Conservation (phyloP, 1,140 invertebrate species). For the Bombus breviceps region DNA sequence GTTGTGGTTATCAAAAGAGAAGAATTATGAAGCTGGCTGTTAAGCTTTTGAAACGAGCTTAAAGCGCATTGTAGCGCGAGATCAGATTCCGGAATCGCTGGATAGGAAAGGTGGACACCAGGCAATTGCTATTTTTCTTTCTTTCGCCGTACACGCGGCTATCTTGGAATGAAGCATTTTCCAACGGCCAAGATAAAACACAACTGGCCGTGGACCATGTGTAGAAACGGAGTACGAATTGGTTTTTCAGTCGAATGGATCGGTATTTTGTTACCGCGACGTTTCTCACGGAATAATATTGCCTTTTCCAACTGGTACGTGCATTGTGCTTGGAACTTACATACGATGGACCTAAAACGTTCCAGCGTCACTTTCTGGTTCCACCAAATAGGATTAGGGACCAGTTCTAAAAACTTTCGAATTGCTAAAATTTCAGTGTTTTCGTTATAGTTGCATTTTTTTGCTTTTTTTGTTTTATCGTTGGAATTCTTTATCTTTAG, state of each 20-base stretch:
- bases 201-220: not conserved
- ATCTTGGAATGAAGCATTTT: constrained; percentile 11
- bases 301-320: not conserved
- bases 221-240: not conserved
- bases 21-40: not conserved
- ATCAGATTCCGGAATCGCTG: not conserved
- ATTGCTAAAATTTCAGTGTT: no score
- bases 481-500: no score
- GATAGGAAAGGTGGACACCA: constrained; percentile 12
- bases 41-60: constrained; percentile 13
- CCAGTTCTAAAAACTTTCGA: not conserved
- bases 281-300: constrained; percentile 13
- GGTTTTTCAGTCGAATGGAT: not conserved
- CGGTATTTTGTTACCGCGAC: constrained; percentile 11
- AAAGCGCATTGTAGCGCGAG: not conserved
- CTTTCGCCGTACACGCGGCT: not conserved
- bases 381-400: not conserved
- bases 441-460: no score
- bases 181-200: not conserved
- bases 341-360: not conserved
- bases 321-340: not conserved
- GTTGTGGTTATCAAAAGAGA: not conserved
- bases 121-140: constrained; percentile 3
- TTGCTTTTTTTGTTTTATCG: no score
- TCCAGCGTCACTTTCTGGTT: not conserved